Evolutionary conservation across 2,113 vertebrate genomes (phyloP), one percentile per base, ranked within the genome.

Genomic region (Oryzias javanicus): DNA sequence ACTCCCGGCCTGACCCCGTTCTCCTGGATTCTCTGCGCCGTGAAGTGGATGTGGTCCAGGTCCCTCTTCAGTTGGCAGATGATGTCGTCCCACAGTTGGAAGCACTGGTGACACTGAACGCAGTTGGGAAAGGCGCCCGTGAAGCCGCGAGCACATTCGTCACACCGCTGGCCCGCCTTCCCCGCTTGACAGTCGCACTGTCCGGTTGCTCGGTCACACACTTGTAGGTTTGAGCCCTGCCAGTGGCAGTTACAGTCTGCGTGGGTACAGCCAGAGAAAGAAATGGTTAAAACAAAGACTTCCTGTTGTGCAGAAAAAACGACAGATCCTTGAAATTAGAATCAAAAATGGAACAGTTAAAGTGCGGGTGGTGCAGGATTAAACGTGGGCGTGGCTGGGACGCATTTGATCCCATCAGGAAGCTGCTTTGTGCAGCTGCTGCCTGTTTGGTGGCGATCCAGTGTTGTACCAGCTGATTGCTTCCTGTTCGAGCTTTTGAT

Each of bases 161-260:
- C 78, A 1, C 94, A 98, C 64, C 1, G 84, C 4, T 25, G 70
- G 1, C 92, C 93, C 0, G 71, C 74, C 0, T 89, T 90, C 10
- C 91, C 92, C 0, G 86, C 79, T 42, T 64, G 85, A 75, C 95
- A 97, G 35, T 0, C 64, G 46, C 94, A 96, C 2, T 27, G 70
- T 0, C 95, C 94, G 0, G 89, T 93, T 24, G 25, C 6, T 1
- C 79, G 87, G 67, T 97, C 72, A 0, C 94, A 97, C 76, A 93
- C 93, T 1, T 5, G 77, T 0, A 76, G 86, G 60, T 92, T 86
- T 0, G 93, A 88, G 1, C 95, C 94, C 56, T 78, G 70, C 0
- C 45, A 79, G 55, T 95, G 88, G 19, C 94, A 96, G 55, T 87
- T 86, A 42, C 95, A 96, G 42, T 91, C 94, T 97, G 86, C 1